phyloP scores from a whole-genome alignment of 2,113 vertebrate genomes.

The Scartelaos histophorus region DNA sequence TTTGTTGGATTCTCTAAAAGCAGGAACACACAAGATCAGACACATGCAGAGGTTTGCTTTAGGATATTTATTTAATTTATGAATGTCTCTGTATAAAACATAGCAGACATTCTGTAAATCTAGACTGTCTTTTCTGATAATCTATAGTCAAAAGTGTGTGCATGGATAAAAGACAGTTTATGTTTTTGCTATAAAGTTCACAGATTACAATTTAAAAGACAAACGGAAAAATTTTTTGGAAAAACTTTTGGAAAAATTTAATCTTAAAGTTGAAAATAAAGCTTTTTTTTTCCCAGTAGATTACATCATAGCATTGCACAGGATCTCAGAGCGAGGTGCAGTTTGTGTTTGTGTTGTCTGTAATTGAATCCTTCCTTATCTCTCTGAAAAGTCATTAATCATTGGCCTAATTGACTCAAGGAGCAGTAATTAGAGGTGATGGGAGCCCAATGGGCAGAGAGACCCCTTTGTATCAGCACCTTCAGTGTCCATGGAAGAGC shows the following conservation, averaged over 20 bases:
- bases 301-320: conserved; percentile 1
- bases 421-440: conserved; percentile 67
- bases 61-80: conserved; percentile 71
- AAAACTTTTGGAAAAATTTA: too few relatives aligned
- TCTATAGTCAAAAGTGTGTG: too few relatives aligned
- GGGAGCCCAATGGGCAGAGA: conserved; percentile 55
- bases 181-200: too few relatives aligned
- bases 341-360: conserved; percentile 48
- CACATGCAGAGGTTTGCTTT: conserved; percentile 55
- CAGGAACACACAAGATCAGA: conserved; percentile 55
- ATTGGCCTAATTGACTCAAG: conserved; percentile 66
- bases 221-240: too few relatives aligned
- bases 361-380: conserved; percentile 68
- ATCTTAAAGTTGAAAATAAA: neutral
- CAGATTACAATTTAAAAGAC: too few relatives aligned
- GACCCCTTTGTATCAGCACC: conserved; percentile 57
- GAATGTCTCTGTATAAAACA: conserved; percentile 49
- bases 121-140: conserved; percentile 53
- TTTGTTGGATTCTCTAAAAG: conserved; percentile 67
- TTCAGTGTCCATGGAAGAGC: conserved; percentile 22
- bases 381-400: conserved; percentile 66
- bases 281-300: neutral
- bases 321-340: conserved; percentile 29
- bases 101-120: conserved; percentile 45
- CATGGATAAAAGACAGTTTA: too few relatives aligned